Percentiles rank a stretch among this genome's conserved stretches.
phyloP scores from a whole-genome alignment of 1,140 invertebrate genomes.

The Penaeus japonicus region DNA sequence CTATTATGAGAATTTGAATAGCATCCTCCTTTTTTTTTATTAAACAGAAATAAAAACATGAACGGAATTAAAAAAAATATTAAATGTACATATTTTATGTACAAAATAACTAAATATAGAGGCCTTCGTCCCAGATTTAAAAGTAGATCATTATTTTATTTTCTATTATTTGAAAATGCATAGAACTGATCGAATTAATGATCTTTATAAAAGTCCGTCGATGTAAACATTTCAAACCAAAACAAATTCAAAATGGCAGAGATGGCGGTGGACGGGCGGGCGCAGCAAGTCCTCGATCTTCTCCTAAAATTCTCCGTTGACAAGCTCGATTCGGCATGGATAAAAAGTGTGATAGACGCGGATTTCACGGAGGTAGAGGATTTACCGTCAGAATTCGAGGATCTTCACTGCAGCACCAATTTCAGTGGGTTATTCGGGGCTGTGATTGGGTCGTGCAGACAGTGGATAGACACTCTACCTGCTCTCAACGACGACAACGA shows the following conservation, averaged over 20 bases:
- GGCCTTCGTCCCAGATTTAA: no score
- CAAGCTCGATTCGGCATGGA: constrained; percentile 65
- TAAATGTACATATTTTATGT: no score
- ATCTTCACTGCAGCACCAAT: constrained; percentile 64
- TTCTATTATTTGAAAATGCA: no score
- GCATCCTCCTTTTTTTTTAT: no score
- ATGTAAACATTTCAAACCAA: neutral
- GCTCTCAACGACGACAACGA: constrained; percentile 47
- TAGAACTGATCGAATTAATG: no score
- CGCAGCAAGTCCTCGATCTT: constrained; percentile 40
- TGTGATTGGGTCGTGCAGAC: constrained; percentile 50
- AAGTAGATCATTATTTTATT: no score
- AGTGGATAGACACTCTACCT: constrained; percentile 53
- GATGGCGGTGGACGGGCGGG: neutral
- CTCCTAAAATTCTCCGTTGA: constrained; percentile 58
- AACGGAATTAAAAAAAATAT: no score
- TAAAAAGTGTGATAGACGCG: constrained; percentile 66
- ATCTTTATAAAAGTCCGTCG: neutral
- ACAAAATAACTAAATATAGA: no score
- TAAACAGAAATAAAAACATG: no score
- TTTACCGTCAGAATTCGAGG: constrained; percentile 65
- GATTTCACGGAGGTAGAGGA: constrained; percentile 67
- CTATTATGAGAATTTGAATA: no score
- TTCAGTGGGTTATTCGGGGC: constrained; percentile 63
- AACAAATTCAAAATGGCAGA: constrained; percentile 39